Percentiles rank a stretch among this genome's conserved stretches.
Evolutionary conservation across 2,797 vertebrate genomes (phyloP).

Genomic region (Periophthalmus magnuspinnatus): DNA sequence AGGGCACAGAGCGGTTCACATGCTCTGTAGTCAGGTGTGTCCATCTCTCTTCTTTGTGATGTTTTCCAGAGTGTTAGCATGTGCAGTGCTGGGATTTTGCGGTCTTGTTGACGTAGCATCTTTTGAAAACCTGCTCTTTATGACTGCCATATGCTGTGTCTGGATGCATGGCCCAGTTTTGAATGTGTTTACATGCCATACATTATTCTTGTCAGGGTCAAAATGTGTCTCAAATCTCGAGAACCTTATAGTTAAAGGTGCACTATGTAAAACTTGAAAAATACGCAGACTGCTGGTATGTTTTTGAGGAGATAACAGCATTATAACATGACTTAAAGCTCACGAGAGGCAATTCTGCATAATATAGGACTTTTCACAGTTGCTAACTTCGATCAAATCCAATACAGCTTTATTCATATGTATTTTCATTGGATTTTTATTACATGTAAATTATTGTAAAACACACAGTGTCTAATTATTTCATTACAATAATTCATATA

Average conservation of each 20-base stretch:
- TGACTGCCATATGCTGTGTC: slow-evolving; percentile 42
- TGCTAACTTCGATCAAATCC: too few species aligned
- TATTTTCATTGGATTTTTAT: too few species aligned
- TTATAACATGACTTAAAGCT: too few species aligned
- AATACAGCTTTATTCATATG: too few species aligned
- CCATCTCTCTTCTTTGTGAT: slow-evolving; percentile 5
- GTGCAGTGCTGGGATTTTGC: slow-evolving; percentile 22
- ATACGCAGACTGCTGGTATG: too few species aligned
- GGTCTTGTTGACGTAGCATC: slow-evolving; percentile 30
- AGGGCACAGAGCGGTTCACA: slow-evolving; percentile 47
- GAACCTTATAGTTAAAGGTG: too few species aligned
- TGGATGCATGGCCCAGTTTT: slow-evolving; percentile 28
- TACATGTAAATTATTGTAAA: not conserved
- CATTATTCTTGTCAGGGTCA: slow-evolving; percentile 19
- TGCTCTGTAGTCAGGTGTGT: slow-evolving; percentile 12
- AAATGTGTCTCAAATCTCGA: too few species aligned
- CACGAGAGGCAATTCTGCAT: too few species aligned
- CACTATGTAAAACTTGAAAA: too few species aligned
- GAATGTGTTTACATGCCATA: slow-evolving; percentile 15
- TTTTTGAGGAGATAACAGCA: too few species aligned
- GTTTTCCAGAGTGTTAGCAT: slow-evolving; percentile 28
- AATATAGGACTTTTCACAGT: too few species aligned
- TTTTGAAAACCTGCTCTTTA: slow-evolving; percentile 27
- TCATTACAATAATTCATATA: too few species aligned
- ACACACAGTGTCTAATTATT: not conserved